These are phyloP conservation scores for Microtus pennsylvanicus DNA, from an alignment of 2,113 vertebrate genomes.

Conservation along the genomic window DNA sequence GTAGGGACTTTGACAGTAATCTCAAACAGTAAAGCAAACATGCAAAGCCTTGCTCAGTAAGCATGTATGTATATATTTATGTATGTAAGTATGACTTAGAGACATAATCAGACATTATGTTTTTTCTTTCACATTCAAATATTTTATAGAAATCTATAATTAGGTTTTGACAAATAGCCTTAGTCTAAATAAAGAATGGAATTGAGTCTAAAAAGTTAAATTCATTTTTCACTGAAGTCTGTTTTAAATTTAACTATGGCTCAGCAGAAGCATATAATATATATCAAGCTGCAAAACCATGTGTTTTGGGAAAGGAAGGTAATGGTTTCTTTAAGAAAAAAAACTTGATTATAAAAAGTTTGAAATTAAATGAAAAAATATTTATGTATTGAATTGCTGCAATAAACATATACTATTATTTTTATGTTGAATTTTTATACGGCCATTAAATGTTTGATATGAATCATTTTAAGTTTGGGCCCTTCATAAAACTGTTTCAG, in stretches of 20 bases:
- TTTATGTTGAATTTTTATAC: slow-evolving; percentile 34
- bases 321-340: not conserved
- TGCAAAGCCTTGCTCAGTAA: slow-evolving; percentile 2
- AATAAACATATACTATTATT: not conserved
- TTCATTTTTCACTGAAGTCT: not conserved
- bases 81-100: not conserved
- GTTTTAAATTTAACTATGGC: slow-evolving; percentile 38
- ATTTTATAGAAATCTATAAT: slow-evolving; percentile 11
- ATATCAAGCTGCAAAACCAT: slow-evolving; percentile 14
- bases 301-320: not conserved
- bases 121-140: slow-evolving; percentile 35
- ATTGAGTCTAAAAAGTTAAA: slow-evolving; percentile 25
- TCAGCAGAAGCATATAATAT: not conserved
- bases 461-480: slow-evolving; percentile 30
- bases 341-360: not conserved
- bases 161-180: slow-evolving; percentile 41
- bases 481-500: slow-evolving; percentile 4
- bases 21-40: slow-evolving; percentile 8
- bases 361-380: not conserved
- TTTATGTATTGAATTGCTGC: not conserved
- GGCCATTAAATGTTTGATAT: not conserved
- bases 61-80: not conserved
- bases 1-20: slow-evolving; percentile 31
- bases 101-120: not conserved
- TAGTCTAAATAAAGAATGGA: slow-evolving; percentile 48